A percentile compares a stretch with the other conserved stretches of the same genome.
phyloP scores from a whole-genome alignment of 2,113 vertebrate species.

The Sebastes schlegelii region DNA sequence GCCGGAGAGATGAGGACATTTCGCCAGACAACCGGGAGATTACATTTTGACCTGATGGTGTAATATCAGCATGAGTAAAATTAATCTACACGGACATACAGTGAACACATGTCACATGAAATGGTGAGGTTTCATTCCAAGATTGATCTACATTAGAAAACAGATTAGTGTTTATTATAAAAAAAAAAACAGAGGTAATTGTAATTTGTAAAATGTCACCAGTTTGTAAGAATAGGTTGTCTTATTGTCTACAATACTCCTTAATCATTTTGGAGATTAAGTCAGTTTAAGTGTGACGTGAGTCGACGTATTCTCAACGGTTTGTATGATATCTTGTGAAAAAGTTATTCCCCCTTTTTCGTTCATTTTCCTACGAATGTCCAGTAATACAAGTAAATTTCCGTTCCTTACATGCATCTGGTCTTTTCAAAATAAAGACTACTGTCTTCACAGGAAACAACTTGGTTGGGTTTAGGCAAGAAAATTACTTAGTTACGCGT shows the following conservation, averaged over 20 bases:
- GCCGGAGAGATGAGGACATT: constrained; percentile 17
- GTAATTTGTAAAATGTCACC: background rate
- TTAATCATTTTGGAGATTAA: background rate
- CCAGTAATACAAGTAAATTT: too few relatives aligned
- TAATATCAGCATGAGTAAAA: constrained; percentile 21
- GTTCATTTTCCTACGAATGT: too few relatives aligned
- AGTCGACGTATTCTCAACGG: too few relatives aligned
- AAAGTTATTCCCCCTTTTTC: too few relatives aligned
- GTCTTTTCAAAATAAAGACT: too few relatives aligned
- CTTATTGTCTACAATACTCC: background rate
- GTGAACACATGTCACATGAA: background rate
- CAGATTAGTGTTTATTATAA: background rate
- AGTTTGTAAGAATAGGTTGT: background rate
- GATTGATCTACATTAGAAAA: background rate
- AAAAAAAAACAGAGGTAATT: background rate
- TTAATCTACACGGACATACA: constrained; percentile 5
- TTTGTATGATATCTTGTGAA: too few relatives aligned
- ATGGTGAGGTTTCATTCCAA: background rate
- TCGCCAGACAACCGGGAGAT: constrained; percentile 3
- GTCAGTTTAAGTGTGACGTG: background rate
- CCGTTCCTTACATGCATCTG: too few relatives aligned
- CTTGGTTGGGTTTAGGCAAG: too few relatives aligned
- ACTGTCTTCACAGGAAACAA: too few relatives aligned
- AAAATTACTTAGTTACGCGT: too few relatives aligned
- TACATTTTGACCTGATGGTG: constrained; percentile 9